Conservation (phyloP, 2,113 vertebrate genomes). For the Macquaria australasica region DNA sequence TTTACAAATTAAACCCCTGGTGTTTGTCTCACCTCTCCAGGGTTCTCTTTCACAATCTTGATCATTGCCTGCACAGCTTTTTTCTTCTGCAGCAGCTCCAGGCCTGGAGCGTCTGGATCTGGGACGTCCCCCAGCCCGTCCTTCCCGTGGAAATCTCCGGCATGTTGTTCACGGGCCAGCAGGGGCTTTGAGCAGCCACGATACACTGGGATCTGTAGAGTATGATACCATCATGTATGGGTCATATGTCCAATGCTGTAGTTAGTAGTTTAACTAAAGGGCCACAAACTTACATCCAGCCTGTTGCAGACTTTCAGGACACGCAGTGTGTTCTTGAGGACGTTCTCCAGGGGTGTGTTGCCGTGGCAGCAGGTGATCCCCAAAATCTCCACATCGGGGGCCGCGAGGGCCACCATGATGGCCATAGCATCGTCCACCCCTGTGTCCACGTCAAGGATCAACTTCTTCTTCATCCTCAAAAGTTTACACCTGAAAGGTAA, state of each 20-base stretch:
- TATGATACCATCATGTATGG: neutral
- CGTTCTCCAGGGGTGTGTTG: slow-evolving; percentile 80
- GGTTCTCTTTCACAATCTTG: slow-evolving; percentile 72
- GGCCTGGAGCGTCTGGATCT: slow-evolving; percentile 74
- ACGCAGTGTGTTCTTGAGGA: slow-evolving; percentile 81
- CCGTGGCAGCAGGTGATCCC: slow-evolving; percentile 83
- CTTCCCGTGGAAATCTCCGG: slow-evolving; percentile 76
- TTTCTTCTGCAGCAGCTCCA: slow-evolving; percentile 75
- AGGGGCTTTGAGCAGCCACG: slow-evolving; percentile 63
- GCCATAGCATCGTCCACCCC: slow-evolving; percentile 85
- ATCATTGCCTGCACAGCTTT: slow-evolving; percentile 77
- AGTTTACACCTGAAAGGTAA: neutral
- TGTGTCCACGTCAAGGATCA: slow-evolving; percentile 81
- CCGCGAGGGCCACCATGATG: slow-evolving; percentile 80
- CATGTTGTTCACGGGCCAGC: slow-evolving; percentile 47
- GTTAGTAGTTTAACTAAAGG: too few species aligned
- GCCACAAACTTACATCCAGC: slow-evolving; percentile 67
- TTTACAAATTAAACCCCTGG: too few species aligned
- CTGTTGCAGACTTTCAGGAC: slow-evolving; percentile 78
- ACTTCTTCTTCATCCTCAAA: slow-evolving; percentile 69
- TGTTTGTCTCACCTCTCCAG: slow-evolving; percentile 74
- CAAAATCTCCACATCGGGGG: slow-evolving; percentile 75
- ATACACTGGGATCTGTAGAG: slow-evolving; percentile 81
- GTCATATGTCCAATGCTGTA: neutral
- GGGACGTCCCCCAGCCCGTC: slow-evolving; percentile 83